Conservation (phyloP, 1,140 invertebrate genomes). For the Hermetia illucens region DNA sequence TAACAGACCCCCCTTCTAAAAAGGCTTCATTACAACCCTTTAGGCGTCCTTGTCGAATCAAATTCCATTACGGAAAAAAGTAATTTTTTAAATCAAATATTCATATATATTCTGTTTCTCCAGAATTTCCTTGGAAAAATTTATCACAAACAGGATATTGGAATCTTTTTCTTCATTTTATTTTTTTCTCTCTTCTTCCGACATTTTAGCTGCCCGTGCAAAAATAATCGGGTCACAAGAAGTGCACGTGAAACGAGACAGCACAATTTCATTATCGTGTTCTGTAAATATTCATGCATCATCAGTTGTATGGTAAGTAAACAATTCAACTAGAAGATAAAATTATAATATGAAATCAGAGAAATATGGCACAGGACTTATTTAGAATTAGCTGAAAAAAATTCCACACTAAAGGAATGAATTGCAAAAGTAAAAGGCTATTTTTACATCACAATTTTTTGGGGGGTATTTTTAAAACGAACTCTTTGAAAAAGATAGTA, state of each 20-base stretch:
- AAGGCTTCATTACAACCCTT: too few species aligned
- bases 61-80: too few species aligned
- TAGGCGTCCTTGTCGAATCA: too few species aligned
- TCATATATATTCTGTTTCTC: too few species aligned
- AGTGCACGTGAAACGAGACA: slow-evolving; percentile 78
- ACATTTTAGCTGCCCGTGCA: slow-evolving; percentile 69
- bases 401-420: not conserved
- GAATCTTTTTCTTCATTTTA: slow-evolving; percentile 1
- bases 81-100: too few species aligned
- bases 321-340: not conserved
- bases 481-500: too few species aligned
- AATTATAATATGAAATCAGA: not conserved
- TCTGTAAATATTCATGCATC: slow-evolving; percentile 76
- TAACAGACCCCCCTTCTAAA: too few species aligned
- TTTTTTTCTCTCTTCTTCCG: slow-evolving; percentile 12
- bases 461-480: too few species aligned
- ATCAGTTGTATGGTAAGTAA: slow-evolving; percentile 22
- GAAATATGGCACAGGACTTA: not conserved
- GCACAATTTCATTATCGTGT: slow-evolving; percentile 78
- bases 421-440: not conserved
- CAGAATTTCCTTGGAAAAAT: too few species aligned
- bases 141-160: too few species aligned
- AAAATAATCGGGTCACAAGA: slow-evolving; percentile 73
- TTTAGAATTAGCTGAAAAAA: not conserved
- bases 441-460: too few species aligned